Evolutionary conservation across 2,113 vertebrate species (phyloP).

Genomic region (Neomonachus schauinslandi): DNA sequence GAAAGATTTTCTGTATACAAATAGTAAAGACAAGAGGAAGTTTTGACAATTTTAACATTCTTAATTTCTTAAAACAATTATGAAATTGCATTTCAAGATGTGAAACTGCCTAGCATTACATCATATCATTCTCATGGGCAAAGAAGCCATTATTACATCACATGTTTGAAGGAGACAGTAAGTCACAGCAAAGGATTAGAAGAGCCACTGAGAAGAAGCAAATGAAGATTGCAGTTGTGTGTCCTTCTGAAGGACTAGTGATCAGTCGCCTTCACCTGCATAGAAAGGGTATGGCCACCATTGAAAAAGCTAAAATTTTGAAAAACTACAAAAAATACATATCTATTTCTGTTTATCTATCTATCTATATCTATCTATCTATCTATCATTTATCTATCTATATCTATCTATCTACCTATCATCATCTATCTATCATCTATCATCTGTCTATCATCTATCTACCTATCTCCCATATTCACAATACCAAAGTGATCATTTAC

Average conservation of each 20-base stretch:
- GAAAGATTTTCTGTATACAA: neutral
- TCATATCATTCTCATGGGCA: neutral
- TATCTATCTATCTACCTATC: too few relatives aligned
- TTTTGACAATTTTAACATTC: neutral
- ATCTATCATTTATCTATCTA: too few relatives aligned
- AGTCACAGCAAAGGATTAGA: slow-evolving; percentile 13
- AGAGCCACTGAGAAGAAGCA: neutral
- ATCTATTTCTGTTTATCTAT: neutral
- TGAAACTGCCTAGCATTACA: neutral
- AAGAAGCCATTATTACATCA: neutral
- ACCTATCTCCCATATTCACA: neutral
- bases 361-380: neutral
- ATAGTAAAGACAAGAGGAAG: neutral
- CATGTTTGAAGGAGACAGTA: neutral
- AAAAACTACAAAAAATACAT: neutral
- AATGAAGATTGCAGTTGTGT: neutral
- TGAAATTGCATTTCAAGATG: neutral
- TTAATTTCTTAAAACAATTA: neutral
- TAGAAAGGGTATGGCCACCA: fast-evolving
- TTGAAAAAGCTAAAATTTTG: neutral
- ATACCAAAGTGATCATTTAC: neutral
- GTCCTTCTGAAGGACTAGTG: neutral
- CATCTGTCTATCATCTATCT: neutral
- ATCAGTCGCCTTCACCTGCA: neutral
- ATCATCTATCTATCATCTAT: neutral